Evolutionary conservation across 1,140 invertebrate genomes (phyloP), one percentile per base, ranked within the genome.

Genomic region (Cylas formicarius): DNA sequence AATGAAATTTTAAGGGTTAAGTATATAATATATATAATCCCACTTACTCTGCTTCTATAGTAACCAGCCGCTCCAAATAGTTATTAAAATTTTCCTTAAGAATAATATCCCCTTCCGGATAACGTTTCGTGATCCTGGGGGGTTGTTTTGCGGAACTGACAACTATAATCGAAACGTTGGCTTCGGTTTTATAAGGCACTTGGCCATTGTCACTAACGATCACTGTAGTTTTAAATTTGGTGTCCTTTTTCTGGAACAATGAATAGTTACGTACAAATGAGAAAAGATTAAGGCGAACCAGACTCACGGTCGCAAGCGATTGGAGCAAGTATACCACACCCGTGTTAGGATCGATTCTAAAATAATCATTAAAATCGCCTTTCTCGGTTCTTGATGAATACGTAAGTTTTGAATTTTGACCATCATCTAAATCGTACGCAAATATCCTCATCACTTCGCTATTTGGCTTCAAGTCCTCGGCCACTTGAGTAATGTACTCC

Each of bases 91-190:
- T 81, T 69, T 91, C 88, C 44, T 72, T 72, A 18, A 91, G 67
- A 46, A 67, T 67, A 43, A 89, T 82, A 38, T 75, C 73, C 4
- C 71, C 66, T 31, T 67, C 52, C 9, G 74, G 73, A 39, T 73
- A 67, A 44, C 74, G 68, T 31, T 75, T 71, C 55, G 86, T 86
- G 26, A 63, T 53, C 24, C 69, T 73, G 31, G 90, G 90, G 26
- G 87, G 80, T 66, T 90, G 89, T 65, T 89, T 90, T 58, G 86
- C 80, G 2, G 87, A 87, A 58, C 88, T 86, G 1, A 91, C 85
- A 13, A 93, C 86, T 46, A 78, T 74, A 49, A 94, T 86, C 48
- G 82, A 76, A 45, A 93, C 72, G 58, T 82, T 78, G 38, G 86
- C 87, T 50, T 76, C 76, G 45, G 50, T 41, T 10, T 72, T 68